Conservation (phyloP, 2,888 invertebrate genomes). For the Strigamia maritima region DNA sequence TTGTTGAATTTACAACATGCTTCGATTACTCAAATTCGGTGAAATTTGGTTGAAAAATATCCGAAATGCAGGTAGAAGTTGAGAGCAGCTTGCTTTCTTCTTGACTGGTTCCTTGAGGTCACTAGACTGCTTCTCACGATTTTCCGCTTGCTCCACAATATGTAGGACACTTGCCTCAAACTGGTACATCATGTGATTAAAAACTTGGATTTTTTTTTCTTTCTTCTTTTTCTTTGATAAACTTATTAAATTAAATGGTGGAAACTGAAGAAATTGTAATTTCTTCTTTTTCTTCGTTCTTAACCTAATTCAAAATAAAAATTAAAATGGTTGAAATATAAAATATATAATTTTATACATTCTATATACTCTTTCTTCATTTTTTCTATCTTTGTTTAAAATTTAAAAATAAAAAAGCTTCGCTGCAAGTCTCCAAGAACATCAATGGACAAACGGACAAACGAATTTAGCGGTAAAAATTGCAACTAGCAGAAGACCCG, state of each 20-base stretch:
- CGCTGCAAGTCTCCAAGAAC: neutral
- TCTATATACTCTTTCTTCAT: too few species aligned
- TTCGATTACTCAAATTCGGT: neutral
- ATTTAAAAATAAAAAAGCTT: too few species aligned
- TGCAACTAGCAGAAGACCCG: neutral
- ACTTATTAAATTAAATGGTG: too few species aligned
- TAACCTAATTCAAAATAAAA: too few species aligned
- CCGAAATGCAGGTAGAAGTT: neutral
- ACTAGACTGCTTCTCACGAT: constrained; percentile 17
- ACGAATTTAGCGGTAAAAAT: neutral
- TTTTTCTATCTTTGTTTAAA: too few species aligned
- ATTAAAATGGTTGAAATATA: too few species aligned
- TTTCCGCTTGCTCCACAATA: constrained; percentile 9
- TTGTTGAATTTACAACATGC: neutral
- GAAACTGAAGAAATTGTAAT: neutral
- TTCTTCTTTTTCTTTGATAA: neutral
- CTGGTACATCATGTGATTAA: constrained; percentile 21
- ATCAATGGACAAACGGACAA: neutral
- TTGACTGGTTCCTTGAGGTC: constrained; percentile 8
- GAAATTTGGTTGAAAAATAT: neutral
- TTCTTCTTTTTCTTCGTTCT: too few species aligned
- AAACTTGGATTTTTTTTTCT: neutral
- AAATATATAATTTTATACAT: too few species aligned
- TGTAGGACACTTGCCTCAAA: constrained; percentile 9
- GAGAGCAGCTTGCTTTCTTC: constrained; percentile 8